These are phyloP conservation scores for Stomatorhinus ivindoensis DNA, from an alignment of 2,113 vertebrate species.

Conservation along the genomic window DNA sequence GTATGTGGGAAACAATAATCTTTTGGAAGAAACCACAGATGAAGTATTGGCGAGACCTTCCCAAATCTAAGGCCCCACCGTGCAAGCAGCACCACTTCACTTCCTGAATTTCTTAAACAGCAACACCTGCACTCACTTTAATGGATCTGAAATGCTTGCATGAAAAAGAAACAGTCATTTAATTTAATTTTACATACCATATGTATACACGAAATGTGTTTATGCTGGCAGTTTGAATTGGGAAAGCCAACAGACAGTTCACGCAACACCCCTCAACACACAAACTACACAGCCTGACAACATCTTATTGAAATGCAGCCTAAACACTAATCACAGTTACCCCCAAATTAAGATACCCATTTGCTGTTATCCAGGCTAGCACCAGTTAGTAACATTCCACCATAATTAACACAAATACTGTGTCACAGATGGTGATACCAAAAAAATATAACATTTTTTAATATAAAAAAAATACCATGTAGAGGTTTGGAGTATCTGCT, in stretches of 20 bases:
- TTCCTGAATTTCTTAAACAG: not conserved
- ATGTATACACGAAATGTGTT: not conserved
- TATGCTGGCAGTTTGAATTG: not conserved
- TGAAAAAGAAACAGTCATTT: not conserved
- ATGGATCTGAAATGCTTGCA: not conserved
- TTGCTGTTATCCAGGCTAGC: not conserved
- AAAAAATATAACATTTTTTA: not conserved
- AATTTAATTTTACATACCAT: not conserved
- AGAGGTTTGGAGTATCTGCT: not conserved
- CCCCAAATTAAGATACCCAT: not conserved
- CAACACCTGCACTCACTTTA: conserved; percentile 1
- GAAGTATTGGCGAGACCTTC: not conserved
- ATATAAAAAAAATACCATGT: not conserved
- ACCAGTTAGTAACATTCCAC: not conserved
- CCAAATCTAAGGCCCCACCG: not conserved
- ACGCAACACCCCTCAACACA: not conserved
- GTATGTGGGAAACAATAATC: not conserved
- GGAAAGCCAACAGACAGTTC: not conserved
- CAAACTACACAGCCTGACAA: not conserved
- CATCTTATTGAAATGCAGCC: not conserved
- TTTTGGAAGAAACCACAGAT: not conserved
- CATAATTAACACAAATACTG: not conserved
- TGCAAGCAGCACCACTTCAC: not conserved
- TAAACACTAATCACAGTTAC: not conserved
- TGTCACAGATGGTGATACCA: not conserved